phyloP scores from a whole-genome alignment of 2,888 invertebrate genomes.

The Toxonevra muliebris region DNA sequence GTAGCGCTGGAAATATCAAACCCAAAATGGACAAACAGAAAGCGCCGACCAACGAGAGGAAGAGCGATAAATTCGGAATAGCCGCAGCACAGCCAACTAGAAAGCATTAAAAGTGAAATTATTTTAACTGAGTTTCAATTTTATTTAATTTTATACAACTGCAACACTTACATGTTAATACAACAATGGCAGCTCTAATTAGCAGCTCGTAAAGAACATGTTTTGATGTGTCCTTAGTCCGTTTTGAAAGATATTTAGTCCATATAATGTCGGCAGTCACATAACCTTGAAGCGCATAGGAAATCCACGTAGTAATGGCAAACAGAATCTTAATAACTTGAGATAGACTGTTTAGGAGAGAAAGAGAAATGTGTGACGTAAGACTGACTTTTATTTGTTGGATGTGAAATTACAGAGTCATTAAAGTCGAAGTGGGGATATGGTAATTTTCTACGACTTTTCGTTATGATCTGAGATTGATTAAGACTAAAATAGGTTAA shows the following conservation, averaged over 20 bases:
- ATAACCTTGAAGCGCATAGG: slow-evolving; percentile 97
- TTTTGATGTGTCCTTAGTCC: slow-evolving; percentile 71
- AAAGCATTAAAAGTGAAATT: slow-evolving; percentile 43
- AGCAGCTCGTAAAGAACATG: slow-evolving; percentile 75
- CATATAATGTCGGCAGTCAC: slow-evolving; percentile 97
- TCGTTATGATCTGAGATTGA: no score
- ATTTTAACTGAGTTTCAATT: neutral
- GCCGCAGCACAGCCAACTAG: slow-evolving; percentile 82
- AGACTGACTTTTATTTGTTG: neutral
- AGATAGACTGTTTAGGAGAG: slow-evolving; percentile 68
- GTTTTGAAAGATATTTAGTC: slow-evolving; percentile 71
- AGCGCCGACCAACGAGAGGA: slow-evolving; percentile 92
- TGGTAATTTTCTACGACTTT: no score
- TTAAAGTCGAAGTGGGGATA: no score
- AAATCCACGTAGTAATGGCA: slow-evolving; percentile 88
- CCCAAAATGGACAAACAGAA: slow-evolving; percentile 91
- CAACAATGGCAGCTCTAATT: slow-evolving; percentile 77
- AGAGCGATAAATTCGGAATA: slow-evolving; percentile 88
- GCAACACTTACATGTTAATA: slow-evolving; percentile 70
- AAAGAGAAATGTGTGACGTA: neutral
- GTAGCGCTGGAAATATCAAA: slow-evolving; percentile 89
- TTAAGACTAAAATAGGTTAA: no score
- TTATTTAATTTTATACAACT: neutral
- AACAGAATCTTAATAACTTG: slow-evolving; percentile 86
- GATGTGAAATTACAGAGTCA: no score